phyloP scores from a whole-genome alignment of 2,797 vertebrate species.

The Gymnoscopelus braueri region DNA sequence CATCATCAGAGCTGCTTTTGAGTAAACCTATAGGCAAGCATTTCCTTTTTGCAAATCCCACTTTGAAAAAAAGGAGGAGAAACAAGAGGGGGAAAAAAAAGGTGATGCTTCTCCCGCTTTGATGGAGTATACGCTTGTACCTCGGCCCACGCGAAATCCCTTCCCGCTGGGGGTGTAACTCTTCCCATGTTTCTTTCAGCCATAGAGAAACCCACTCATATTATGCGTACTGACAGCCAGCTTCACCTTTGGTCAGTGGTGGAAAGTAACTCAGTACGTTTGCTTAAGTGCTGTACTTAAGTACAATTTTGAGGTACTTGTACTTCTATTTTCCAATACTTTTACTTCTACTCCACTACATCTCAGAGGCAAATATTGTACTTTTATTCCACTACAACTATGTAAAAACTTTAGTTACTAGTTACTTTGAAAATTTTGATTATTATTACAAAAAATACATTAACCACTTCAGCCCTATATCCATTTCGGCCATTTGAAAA shows the following conservation, averaged over 20 bases:
- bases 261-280: too few species aligned
- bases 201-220: slow-evolving; percentile 52
- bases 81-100: slow-evolving; percentile 20
- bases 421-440: too few species aligned
- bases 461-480: too few species aligned
- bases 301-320: too few species aligned
- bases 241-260: slow-evolving; percentile 35
- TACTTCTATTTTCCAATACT: too few species aligned
- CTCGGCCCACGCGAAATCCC: slow-evolving; percentile 71
- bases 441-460: too few species aligned
- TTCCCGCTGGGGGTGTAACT: slow-evolving; percentile 64
- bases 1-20: slow-evolving; percentile 72
- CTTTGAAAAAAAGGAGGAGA: slow-evolving; percentile 65
- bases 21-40: slow-evolving; percentile 70
- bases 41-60: slow-evolving; percentile 75
- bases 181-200: slow-evolving; percentile 65
- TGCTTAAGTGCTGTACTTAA: too few species aligned
- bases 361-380: too few species aligned
- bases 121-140: slow-evolving; percentile 66
- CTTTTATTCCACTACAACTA: too few species aligned
- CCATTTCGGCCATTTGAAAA: too few species aligned
- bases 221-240: slow-evolving; percentile 46
- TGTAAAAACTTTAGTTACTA: too few species aligned
- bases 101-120: slow-evolving; percentile 69
- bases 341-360: too few species aligned